A percentile compares a stretch with the other conserved stretches of the same genome.
phyloP scores from a whole-genome alignment of 1,140 invertebrate species.

The Drosophila subpulchrella region DNA sequence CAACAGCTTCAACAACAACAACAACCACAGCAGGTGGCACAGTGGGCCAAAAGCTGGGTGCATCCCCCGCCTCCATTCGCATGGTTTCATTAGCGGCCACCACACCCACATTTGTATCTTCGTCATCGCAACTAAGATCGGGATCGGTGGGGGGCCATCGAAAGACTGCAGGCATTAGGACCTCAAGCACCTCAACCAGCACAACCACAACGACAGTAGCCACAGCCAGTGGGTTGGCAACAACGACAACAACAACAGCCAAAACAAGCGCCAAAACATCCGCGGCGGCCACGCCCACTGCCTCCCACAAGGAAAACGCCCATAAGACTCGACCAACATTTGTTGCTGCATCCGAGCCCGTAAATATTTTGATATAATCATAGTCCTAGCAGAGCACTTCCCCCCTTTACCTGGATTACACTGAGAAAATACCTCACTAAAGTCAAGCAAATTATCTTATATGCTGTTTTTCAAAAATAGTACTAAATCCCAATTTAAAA shows the following conservation, averaged over 20 bases:
- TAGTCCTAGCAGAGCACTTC: constrained; percentile 28
- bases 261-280: constrained; percentile 34
- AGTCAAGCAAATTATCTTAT: not conserved
- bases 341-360: constrained; percentile 62
- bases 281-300: constrained; percentile 41
- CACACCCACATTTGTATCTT: constrained; percentile 20
- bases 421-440: not conserved
- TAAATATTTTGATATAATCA: constrained; percentile 65
- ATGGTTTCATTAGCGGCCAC: constrained; percentile 50
- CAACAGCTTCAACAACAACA: constrained; percentile 39
- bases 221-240: constrained; percentile 6
- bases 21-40: constrained; percentile 22
- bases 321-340: constrained; percentile 64
- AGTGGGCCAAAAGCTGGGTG: constrained; percentile 14
- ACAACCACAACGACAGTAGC: constrained; percentile 26
- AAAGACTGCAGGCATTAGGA: constrained; percentile 34
- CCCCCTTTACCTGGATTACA: constrained; percentile 1
- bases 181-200: constrained; percentile 19
- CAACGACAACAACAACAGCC: constrained; percentile 9
- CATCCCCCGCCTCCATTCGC: constrained; percentile 28
- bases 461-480: not conserved
- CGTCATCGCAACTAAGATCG: constrained; percentile 16
- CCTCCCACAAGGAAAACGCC: constrained; percentile 26
- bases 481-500: too few relatives aligned
- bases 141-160: constrained; percentile 26